A percentile compares a stretch with the other conserved stretches of the same genome.
Conservation (phyloP, 1,140 invertebrate genomes). For the Eupristina koningsbergeri region DNA sequence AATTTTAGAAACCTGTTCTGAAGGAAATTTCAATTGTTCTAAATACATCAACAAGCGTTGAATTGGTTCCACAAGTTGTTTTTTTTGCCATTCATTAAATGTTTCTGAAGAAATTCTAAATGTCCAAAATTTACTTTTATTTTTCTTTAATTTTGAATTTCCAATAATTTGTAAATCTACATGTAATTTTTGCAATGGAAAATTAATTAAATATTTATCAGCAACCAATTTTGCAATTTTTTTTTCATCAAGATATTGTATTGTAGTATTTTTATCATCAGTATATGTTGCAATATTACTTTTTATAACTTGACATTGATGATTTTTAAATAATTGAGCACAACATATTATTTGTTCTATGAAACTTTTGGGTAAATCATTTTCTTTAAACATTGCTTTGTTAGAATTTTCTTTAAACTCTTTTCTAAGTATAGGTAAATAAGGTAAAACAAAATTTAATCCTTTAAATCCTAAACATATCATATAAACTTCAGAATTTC, state of each 20-base stretch:
- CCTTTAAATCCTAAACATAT: slow-evolving; percentile 82
- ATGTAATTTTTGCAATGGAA: slow-evolving; percentile 55
- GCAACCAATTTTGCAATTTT: slow-evolving; percentile 57
- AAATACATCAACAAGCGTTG: slow-evolving; percentile 51
- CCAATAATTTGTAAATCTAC: slow-evolving; percentile 57
- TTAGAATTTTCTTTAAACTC: slow-evolving; percentile 69
- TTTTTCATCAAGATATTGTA: slow-evolving; percentile 16
- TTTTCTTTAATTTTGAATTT: slow-evolving; percentile 48
- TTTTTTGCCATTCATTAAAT: slow-evolving; percentile 62
- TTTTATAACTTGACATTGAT: slow-evolving; percentile 78
- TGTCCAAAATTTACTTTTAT: slow-evolving; percentile 25
- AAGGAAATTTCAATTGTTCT: slow-evolving; percentile 25
- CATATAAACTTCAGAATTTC: slow-evolving; percentile 95
- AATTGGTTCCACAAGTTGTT: slow-evolving; percentile 49
- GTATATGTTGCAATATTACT: slow-evolving; percentile 77
- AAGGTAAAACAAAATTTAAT: slow-evolving; percentile 63
- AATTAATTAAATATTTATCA: slow-evolving; percentile 58
- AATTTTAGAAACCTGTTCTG: neutral
- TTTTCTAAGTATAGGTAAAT: slow-evolving; percentile 71
- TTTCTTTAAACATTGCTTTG: slow-evolving; percentile 76
- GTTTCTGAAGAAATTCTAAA: slow-evolving; percentile 56
- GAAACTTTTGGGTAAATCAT: slow-evolving; percentile 79
- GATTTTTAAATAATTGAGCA: slow-evolving; percentile 77
- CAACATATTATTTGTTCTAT: slow-evolving; percentile 80
- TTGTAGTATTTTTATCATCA: neutral